phyloP scores from a whole-genome alignment of 2,797 vertebrate species.

The Mus spretus region DNA sequence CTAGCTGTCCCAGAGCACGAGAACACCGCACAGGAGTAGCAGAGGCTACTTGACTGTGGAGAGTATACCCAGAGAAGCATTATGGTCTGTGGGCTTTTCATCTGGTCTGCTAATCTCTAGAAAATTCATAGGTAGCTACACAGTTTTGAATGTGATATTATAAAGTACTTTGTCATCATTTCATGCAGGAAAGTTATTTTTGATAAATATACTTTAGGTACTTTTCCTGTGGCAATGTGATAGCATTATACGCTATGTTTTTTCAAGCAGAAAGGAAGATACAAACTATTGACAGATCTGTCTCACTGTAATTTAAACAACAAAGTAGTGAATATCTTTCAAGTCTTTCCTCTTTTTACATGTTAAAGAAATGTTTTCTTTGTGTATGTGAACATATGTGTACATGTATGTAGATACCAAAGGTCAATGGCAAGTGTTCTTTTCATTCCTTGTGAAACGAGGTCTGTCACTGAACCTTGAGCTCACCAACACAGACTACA shows the following conservation, averaged over 20 bases:
- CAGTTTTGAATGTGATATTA: conserved; percentile 43
- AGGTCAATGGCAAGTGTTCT: background rate
- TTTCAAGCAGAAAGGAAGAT: conserved; percentile 33
- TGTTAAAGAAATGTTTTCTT: conserved; percentile 40
- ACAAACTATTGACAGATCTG: conserved; percentile 28
- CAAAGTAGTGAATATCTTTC: conserved; percentile 5
- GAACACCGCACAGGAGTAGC: background rate
- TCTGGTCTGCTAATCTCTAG: background rate
- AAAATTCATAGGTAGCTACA: conserved; percentile 52
- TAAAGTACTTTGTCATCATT: conserved; percentile 33
- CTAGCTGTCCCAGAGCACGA: background rate
- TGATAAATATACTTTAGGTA: conserved; percentile 45
- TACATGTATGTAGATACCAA: background rate
- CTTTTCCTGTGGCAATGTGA: conserved; percentile 57
- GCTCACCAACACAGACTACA: background rate
- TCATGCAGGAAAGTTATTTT: conserved; percentile 61
- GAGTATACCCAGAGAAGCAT: background rate
- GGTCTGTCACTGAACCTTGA: background rate
- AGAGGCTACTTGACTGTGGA: background rate
- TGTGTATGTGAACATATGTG: background rate
- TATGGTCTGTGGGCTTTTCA: background rate
- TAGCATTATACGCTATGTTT: conserved; percentile 16
- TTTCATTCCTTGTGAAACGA: background rate
- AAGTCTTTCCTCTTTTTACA: background rate
- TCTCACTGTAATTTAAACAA: conserved; percentile 32